Conservation (phyloP, 2,888 invertebrate species). For the Catocala sponsa region DNA sequence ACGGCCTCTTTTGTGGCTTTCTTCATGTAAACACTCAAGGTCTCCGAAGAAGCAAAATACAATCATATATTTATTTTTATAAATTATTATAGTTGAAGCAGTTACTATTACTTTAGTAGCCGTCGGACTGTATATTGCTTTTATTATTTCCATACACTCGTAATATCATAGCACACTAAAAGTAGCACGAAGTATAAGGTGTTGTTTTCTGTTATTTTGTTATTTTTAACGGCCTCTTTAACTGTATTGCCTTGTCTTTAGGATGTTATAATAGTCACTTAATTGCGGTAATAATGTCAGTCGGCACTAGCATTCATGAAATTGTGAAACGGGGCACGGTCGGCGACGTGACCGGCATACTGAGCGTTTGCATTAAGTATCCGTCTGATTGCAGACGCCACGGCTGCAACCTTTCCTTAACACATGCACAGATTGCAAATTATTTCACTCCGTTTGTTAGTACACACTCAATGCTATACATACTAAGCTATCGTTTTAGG, state of each 20-base stretch:
- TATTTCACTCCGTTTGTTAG: constrained; percentile 21
- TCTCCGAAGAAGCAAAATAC: not conserved
- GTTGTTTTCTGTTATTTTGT: constrained; percentile 25
- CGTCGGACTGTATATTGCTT: too few species aligned
- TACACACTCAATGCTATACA: too few species aligned
- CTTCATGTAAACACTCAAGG: too few species aligned
- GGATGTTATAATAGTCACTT: constrained; percentile 54
- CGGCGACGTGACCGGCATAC: constrained; percentile 67
- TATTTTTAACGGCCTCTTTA: constrained; percentile 37
- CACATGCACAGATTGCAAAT: constrained; percentile 51
- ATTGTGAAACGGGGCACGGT: constrained; percentile 56
- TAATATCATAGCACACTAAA: not conserved
- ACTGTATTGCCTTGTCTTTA: constrained; percentile 32
- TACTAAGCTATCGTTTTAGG: too few species aligned
- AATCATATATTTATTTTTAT: not conserved
- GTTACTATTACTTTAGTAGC: too few species aligned
- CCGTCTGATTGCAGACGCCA: constrained; percentile 51
- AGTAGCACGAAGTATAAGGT: not conserved
- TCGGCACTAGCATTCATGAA: constrained; percentile 52
- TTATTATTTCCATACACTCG: not conserved
- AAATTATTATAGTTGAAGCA: not conserved
- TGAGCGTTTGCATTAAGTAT: constrained; percentile 44
- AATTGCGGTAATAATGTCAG: constrained; percentile 64
- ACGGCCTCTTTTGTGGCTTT: too few species aligned
- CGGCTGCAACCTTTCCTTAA: constrained; percentile 55